Evolutionary conservation across 2,888 invertebrate species (phyloP), one percentile per base, ranked within the genome.

Genomic region (Catotricha subobsoleta): DNA sequence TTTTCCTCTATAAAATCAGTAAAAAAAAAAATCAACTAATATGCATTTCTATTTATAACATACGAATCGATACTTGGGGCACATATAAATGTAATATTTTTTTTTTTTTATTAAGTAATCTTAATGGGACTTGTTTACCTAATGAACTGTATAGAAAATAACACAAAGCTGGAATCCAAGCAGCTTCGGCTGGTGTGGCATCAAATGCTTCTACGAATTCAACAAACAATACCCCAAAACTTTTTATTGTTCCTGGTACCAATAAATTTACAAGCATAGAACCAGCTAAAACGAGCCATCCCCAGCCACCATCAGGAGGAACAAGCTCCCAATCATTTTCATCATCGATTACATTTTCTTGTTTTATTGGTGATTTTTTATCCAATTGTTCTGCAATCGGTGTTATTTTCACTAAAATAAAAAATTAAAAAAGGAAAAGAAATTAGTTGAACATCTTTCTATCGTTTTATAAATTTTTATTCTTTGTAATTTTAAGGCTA

Each of bases 121-220:
- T n/a, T n/a, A n/a, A n/a, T n/a, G n/a, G n/a, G n/a, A n/a, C n/a
- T n/a, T n/a, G n/a, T 67, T 68, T 59, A 84, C 86, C 86, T 55
- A 86, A 67, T 48, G 86, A 86, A 60, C 84, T 86, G 67, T 86
- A 87, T 3, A 87, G 67, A 59, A 86, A 87, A 57, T 87, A 87
- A 54, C 86, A 86, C 7, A 87, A 60, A 0, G 86, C 82, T n/a
- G 84, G 84, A 49, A 87, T 82, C 67, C 83, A 84, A 1, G 82
- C 75, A 0, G 83, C 81, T 8, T 76, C 71, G 0, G 80, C 69
- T 1, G 78, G 72, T 2, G 78, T 71, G 0, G 81, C 71, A 4
- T 81, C 58, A 55, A 86, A 87, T 16, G 78, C 80, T 49, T 81
- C 79, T 44, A 80, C 66, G 59, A 87, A 83, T 54, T 84, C 86